Conservation (phyloP, 2,888 invertebrate genomes). For the Campopleginae sp. region DNA sequence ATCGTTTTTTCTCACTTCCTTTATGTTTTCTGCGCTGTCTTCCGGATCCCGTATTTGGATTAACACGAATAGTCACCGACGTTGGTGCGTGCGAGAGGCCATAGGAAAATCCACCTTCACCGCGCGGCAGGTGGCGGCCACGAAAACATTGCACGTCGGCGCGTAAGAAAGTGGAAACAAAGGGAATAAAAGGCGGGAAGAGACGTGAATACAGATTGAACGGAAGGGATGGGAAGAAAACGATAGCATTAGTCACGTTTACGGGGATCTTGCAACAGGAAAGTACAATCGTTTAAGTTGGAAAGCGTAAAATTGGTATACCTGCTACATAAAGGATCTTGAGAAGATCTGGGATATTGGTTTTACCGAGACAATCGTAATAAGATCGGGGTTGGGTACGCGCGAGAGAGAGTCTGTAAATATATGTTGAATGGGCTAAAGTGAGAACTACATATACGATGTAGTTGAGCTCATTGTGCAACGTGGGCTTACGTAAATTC, state of each 20-base stretch:
- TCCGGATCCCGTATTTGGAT: slow-evolving; percentile 29
- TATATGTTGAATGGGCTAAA: slow-evolving; percentile 29
- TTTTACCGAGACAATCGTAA: slow-evolving; percentile 59
- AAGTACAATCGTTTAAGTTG: slow-evolving; percentile 63
- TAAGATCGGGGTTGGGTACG: slow-evolving; percentile 47
- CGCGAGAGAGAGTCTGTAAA: slow-evolving; percentile 1
- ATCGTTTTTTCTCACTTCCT: slow-evolving; percentile 38
- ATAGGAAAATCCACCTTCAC: slow-evolving; percentile 54
- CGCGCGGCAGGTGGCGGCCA: slow-evolving; percentile 8
- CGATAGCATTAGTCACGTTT: slow-evolving; percentile 72
- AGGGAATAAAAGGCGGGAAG: background rate
- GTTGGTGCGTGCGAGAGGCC: slow-evolving; percentile 16
- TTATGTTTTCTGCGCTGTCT: slow-evolving; percentile 58
- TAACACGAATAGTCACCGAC: slow-evolving; percentile 43
- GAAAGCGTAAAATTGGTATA: slow-evolving; percentile 61
- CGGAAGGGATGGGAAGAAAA: slow-evolving; percentile 30
- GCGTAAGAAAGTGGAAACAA: slow-evolving; percentile 12
- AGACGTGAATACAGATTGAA: background rate
- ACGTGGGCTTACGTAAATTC: slow-evolving; percentile 50
- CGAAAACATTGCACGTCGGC: slow-evolving; percentile 66
- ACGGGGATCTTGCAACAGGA: slow-evolving; percentile 59
- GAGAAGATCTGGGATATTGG: slow-evolving; percentile 37
- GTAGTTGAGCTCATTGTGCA: slow-evolving; percentile 48
- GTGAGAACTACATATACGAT: slow-evolving; percentile 19
- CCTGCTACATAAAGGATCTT: slow-evolving; percentile 15